Evolutionary conservation across 2,113 vertebrate genomes (phyloP).

Genomic region (Columba janthina): DNA sequence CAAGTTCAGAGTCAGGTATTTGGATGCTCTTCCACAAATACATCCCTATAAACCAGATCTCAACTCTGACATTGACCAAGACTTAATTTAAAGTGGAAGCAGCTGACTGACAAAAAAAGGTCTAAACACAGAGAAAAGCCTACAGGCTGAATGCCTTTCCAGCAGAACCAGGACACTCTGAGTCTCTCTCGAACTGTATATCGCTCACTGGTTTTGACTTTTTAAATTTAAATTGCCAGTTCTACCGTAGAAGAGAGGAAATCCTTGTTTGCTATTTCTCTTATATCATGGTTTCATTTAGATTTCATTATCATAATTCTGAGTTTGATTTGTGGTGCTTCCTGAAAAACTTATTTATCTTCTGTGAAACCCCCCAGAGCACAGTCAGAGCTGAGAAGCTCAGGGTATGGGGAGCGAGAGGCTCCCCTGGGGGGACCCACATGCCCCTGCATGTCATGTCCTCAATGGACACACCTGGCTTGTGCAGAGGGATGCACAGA

Average conservation of each 20-base stretch:
- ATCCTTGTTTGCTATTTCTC: not conserved
- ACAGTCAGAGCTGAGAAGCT: rapidly evolving
- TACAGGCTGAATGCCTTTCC: not conserved
- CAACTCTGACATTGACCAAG: conserved; percentile 31
- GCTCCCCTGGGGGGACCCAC: not conserved
- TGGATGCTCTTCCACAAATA: conserved; percentile 42
- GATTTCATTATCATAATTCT: conserved; percentile 8
- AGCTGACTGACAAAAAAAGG: not conserved
- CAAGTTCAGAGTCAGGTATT: conserved; percentile 49
- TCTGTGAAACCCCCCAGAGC: not conserved
- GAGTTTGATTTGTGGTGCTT: not conserved
- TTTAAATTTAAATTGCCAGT: not conserved
- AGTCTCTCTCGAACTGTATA: not conserved
- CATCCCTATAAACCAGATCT: conserved; percentile 26
- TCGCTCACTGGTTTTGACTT: not conserved
- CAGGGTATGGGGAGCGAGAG: not conserved
- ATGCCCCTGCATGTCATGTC: not conserved
- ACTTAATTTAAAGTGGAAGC: conserved; percentile 43
- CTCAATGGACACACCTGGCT: not conserved
- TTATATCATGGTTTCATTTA: not conserved
- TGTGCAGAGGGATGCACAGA: not conserved
- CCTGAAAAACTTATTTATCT: not conserved
- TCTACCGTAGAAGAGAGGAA: not conserved
- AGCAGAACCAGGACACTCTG: not conserved
- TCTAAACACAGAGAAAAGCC: not conserved